Percentiles rank a stretch among this genome's conserved stretches.
These are phyloP conservation scores for Calcarius lapponicus DNA, from an alignment of 2,797 vertebrate species.

Conservation along the genomic window DNA sequence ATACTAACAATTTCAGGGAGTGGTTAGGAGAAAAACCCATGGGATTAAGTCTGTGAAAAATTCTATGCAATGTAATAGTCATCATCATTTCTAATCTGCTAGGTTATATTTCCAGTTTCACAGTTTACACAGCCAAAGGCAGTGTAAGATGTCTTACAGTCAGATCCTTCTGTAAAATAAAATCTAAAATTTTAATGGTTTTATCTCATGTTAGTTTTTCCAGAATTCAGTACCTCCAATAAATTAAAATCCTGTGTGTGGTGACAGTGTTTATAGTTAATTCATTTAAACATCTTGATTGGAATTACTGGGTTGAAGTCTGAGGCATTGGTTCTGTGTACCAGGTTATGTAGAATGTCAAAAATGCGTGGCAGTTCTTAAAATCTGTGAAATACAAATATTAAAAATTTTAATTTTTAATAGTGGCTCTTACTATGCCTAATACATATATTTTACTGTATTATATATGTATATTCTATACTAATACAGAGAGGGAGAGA, in stretches of 20 bases:
- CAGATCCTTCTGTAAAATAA: not conserved
- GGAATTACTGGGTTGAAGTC: not conserved
- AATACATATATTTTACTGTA: not conserved
- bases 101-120: not conserved
- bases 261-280: not conserved
- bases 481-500: fast-evolving
- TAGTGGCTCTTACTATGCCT: not conserved
- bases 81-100: not conserved
- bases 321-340: not conserved
- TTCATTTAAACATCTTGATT: not conserved
- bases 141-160: not conserved
- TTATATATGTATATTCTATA: not conserved
- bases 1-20: not conserved
- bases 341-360: not conserved
- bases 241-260: not conserved
- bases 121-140: not conserved
- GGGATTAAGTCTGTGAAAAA: not conserved
- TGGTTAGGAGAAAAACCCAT: not conserved
- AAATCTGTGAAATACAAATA: not conserved
- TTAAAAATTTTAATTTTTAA: not conserved
- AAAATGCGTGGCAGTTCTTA: not conserved
- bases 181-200: not conserved
- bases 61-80: not conserved
- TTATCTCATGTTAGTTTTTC: not conserved
- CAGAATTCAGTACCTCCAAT: not conserved